Base-by-base conservation (phyloP, 2,797 vertebrate species). In the Tiaroga cobitis region DNA sequence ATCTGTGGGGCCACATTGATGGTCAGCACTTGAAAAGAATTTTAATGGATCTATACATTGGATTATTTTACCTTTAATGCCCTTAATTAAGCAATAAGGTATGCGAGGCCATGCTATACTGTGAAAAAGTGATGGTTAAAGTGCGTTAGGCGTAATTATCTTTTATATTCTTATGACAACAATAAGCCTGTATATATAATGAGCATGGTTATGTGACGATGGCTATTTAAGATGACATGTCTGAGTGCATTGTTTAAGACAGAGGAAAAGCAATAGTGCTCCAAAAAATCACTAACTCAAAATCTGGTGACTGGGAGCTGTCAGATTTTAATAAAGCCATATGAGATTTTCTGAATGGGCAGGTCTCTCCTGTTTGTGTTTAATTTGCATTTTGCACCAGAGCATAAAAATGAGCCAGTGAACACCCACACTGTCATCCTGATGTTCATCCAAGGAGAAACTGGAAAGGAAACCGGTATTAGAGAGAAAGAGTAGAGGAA, bases 401-500 rank as follows among this genome's bases (percentile, higher is more conserved):
- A 41, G 37, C 37, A 59, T 56, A 59, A 68, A 84, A n/a, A 78
- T 84, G 82, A 84, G 65, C 63, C 5, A 9, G 26, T 69, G 74
- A 78, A 59, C 67, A 24, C 75, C 75, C 51, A 69, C 65, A 46
- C 83, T 61, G 39, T 84, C 75, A 78, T 34, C 83, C 65, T 46
- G 75, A 70, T 80, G 54, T 80, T 63, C 69, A 65, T 70, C 32
- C 65, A 80, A 73, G 49, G 34, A 77, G 73, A 77, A 69, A 32
- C 39, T 29, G 56, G 21, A 75, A 29, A 56, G 51, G 29, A 67
- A 41, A 51, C 5, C 13, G 29, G 26, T 32, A 68, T 61, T 70
- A 85, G 41, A 49, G 29, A 67, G 29, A 54, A 37, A 41, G 24
- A 1, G 4, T 13, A 15, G 18, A 29, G n/a, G 51, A 16, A 46